Base-by-base conservation (phyloP, 2,797 vertebrate species). In the Nothura maculosa region DNA sequence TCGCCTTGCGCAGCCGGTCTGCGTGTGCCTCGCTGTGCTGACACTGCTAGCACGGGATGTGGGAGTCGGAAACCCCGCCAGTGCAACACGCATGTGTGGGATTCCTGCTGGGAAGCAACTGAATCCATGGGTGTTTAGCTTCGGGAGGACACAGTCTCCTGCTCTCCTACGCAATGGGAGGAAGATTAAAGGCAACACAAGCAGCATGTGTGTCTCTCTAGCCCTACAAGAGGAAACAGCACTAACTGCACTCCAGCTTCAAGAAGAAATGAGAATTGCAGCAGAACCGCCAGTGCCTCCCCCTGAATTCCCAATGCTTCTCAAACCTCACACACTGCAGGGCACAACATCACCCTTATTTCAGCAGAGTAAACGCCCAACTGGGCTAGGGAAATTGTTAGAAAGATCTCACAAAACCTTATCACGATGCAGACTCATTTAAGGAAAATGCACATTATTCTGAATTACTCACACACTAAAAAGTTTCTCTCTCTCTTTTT, bases 351-450 rank as follows among this genome's bases (percentile, higher is more conserved):
- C 36, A 18, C 62, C 47, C 27, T 77, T 54, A 21, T 36, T 80
- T 72, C 57, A 55, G 30, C 27, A 54, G 27, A 64, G 16, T 21
- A 85, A 66, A 34, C 40, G 32, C 14, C 24, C 43, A 42, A 20
- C 12, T 48, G 22, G 47, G 7, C 7, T 1, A 0, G 22, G 40
- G 32, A 69, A 40, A 87, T 66, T 5, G 7, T 17, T 81, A 48
- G 47, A 45, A 45, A 58, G 34, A 82, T 47, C 57, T 63, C 48
- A 40, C 28, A 76, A 76, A 55, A 48, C 9, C 40, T 72, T 60
- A 61, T n/a, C 3, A 1, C 52, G 40, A 11, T 3, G 4, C 3
- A 0, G 8, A 36, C 27, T 4, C 3, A 55, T 61, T 66, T 61
- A 72, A 81, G 9, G 17, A 72, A 70, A 89, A 34, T 63, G 66